A percentile compares a stretch with the other conserved stretches of the same genome.
Evolutionary conservation across 2,888 invertebrate species (phyloP).

Genomic region (Athalia cordata): DNA sequence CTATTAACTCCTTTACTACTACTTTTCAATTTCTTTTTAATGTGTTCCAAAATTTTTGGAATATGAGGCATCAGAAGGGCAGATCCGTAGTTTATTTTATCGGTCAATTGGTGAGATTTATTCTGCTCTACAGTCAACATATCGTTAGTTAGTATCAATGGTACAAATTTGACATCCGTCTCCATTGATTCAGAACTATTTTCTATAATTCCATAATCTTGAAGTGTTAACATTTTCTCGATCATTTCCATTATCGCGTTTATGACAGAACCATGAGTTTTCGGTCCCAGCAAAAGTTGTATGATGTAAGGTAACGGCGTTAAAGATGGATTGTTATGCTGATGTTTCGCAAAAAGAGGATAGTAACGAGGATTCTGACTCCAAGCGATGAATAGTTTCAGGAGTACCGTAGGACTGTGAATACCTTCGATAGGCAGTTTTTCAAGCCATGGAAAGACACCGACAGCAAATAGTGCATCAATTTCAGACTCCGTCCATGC

Average conservation of each 20-base stretch:
- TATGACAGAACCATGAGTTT: conserved; percentile 80
- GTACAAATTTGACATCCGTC: conserved; percentile 53
- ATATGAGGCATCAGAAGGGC: conserved; percentile 85
- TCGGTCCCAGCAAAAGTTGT: conserved; percentile 81
- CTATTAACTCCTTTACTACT: conserved; percentile 79
- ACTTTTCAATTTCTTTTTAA: conserved; percentile 80
- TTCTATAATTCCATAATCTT: conserved; percentile 77
- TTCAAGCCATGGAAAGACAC: conserved; percentile 87
- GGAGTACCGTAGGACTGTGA: conserved; percentile 86
- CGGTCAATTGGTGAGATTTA: conserved; percentile 56
- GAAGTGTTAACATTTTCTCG: conserved; percentile 82
- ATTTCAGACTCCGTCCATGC: conserved; percentile 83
- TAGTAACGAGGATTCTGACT: conserved; percentile 87
- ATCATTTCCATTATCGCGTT: conserved; percentile 84
- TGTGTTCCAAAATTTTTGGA: conserved; percentile 80
- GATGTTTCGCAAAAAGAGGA: conserved; percentile 80
- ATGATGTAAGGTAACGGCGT: conserved; percentile 83
- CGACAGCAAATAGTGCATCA: conserved; percentile 83
- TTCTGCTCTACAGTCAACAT: conserved; percentile 55
- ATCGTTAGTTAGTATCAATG: conserved; percentile 54
- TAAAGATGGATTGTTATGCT: conserved; percentile 72
- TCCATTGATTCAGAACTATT: conserved; percentile 68
- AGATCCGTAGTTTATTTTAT: conserved; percentile 82
- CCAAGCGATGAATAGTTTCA: conserved; percentile 89
- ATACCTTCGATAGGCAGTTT: conserved; percentile 88